These are phyloP conservation scores for Conchocele bisecta DNA, from an alignment of 2,888 invertebrate species.

Conservation along the genomic window DNA sequence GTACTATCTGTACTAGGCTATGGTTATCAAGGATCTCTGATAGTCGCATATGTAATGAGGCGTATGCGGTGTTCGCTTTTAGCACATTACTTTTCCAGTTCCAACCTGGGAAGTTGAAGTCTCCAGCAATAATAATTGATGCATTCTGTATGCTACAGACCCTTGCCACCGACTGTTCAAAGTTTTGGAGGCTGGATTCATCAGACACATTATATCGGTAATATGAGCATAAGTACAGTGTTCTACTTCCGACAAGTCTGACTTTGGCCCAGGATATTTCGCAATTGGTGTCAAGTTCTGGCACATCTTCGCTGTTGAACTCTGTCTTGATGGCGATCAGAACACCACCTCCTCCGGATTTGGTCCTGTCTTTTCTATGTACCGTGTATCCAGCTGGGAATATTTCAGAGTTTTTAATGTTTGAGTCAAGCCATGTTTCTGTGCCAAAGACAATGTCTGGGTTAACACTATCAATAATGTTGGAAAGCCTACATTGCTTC, in stretches of 20 bases:
- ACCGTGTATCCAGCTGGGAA: not conserved
- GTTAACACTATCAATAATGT: not conserved
- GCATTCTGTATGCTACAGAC: not conserved
- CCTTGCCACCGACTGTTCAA: not conserved
- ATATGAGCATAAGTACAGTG: constrained; percentile 3
- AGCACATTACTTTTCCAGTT: constrained; percentile 22
- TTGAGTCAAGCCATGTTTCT: constrained; percentile 5
- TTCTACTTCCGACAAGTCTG: not conserved
- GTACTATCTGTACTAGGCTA: constrained; percentile 38
- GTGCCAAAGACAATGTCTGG: constrained; percentile 11
- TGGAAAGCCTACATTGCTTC: constrained; percentile 4
- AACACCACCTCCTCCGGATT: not conserved
- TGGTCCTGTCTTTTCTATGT: not conserved
- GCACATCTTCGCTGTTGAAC: constrained; percentile 4
- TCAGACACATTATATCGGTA: constrained; percentile 8
- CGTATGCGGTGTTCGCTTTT: not conserved
- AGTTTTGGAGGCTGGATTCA: not conserved
- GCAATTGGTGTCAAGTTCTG: not conserved
- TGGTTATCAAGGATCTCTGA: constrained; percentile 36
- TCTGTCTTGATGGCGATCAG: not conserved
- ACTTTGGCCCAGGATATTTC: constrained; percentile 1
- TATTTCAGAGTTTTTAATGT: not conserved
- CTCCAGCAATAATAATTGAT: constrained; percentile 13
- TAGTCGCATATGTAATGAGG: constrained; percentile 14
- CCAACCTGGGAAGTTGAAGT: constrained; percentile 36